Conservation (phyloP, 2,797 vertebrate species). For the Eremophila alpestris region DNA sequence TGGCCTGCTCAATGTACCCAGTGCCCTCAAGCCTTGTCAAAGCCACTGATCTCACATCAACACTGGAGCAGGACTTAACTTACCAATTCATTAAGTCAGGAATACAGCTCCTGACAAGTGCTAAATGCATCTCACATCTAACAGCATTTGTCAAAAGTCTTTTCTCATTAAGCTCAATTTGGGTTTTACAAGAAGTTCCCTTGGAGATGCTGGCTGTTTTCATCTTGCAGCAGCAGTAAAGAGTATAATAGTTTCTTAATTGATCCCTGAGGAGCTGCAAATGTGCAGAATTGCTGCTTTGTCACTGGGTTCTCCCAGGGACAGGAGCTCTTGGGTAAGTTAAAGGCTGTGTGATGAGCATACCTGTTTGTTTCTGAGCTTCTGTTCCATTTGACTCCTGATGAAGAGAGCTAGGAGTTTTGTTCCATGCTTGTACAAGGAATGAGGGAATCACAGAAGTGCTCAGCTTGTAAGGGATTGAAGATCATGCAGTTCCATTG, state of each 20-base stretch:
- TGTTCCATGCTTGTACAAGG: neutral
- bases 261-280: neutral
- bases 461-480: neutral
- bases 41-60: neutral
- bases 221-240: neutral
- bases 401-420: neutral
- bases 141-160: neutral
- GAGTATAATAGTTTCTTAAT: conserved; percentile 7
- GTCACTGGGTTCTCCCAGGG: neutral
- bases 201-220: conserved; percentile 1
- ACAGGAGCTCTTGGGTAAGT: neutral
- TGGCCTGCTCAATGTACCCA: neutral
- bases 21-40: neutral
- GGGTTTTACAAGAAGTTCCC: neutral
- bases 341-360: neutral
- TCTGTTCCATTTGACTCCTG: neutral
- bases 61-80: neutral
- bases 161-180: conserved; percentile 2
- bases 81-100: neutral
- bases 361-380: neutral
- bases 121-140: neutral
- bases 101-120: neutral
- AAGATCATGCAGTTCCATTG: neutral
- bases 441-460: neutral
- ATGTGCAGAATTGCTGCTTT: neutral